Conservation (phyloP, 2,888 invertebrate species). For the Drosophila imparisetae region DNA sequence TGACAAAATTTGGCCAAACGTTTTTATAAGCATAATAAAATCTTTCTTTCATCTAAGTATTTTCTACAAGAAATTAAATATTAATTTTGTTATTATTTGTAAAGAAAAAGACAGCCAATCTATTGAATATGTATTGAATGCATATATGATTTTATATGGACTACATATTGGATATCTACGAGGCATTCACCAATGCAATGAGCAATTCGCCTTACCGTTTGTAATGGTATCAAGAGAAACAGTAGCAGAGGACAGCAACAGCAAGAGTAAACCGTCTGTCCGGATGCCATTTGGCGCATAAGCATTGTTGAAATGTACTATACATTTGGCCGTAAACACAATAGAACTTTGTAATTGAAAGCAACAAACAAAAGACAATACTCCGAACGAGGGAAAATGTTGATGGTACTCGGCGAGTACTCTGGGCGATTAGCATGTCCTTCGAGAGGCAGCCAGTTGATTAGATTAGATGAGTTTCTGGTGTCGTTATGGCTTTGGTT, state of each 20-base stretch:
- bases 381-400: slow-evolving; percentile 10
- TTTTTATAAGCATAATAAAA: neutral
- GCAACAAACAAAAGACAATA: slow-evolving; percentile 30
- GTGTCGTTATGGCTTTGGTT: slow-evolving; percentile 24
- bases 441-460: slow-evolving; percentile 36
- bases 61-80: neutral
- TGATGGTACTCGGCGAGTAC: neutral
- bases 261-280: slow-evolving; percentile 19
- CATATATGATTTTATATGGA: neutral
- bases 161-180: neutral
- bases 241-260: neutral
- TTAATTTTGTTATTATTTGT: neutral
- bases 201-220: neutral
- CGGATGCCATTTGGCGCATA: slow-evolving; percentile 58
- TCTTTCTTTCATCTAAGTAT: neutral
- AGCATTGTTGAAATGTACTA: slow-evolving; percentile 42
- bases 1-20: neutral
- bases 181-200: neutral
- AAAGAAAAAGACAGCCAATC: neutral
- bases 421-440: slow-evolving; percentile 27
- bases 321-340: slow-evolving; percentile 52
- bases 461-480: slow-evolving; percentile 55
- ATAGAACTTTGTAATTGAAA: slow-evolving; percentile 70
- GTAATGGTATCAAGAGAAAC: neutral
- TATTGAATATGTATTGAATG: neutral